Evolutionary conservation across 2,888 invertebrate genomes (phyloP), one percentile per base, ranked within the genome.

Genomic region (Acleris cristana): DNA sequence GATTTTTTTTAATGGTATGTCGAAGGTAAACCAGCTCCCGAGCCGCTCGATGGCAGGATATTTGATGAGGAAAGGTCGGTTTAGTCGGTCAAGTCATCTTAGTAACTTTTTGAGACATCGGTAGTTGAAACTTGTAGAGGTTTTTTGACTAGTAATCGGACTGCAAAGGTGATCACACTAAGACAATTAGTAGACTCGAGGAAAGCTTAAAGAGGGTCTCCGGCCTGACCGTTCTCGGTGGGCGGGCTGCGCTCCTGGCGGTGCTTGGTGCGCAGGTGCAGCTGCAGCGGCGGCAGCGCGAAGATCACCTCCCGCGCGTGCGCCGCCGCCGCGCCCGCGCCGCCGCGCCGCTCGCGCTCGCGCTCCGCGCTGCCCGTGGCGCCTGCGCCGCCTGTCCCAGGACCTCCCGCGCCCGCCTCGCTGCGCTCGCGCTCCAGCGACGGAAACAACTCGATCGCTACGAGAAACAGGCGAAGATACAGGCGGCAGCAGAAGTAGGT

Each of bases 231-330:
- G 72, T 87, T 95, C 94, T 96, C 86, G 81, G 94, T 96, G 44
- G 97, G 97, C 62, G 96, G 95, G 61, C 88, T 87, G 34, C 95
- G 94, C 0, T 95, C 94, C 91, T 99, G 99, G 72, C 96, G 91
- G 85, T 99, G 99, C 82, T 97, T 97, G 4, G 99, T 98, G 89
- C 98, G 97, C 72, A 99, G 94, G 81, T 98, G 97, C 80, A 99
- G 94, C 90, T 98, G 98, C 80, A 99, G 92, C 69, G 98, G 96
- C 0, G 99, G 99, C 80, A 99, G 92, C 34, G 98, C 98, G 93
- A 99, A 99, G 85, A 99, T 98, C n/a, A 98, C 97, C 93, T 99
- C 99, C 16, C 98, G 95, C 72, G 96, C 96, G 85, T 98, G 98
- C 69, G 82, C 85, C 84, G 21, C 79, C 78, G 18, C 79, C 63